These are phyloP conservation scores for Phoxinus phoxinus DNA, from an alignment of 2,113 vertebrate species.

Conservation along the genomic window DNA sequence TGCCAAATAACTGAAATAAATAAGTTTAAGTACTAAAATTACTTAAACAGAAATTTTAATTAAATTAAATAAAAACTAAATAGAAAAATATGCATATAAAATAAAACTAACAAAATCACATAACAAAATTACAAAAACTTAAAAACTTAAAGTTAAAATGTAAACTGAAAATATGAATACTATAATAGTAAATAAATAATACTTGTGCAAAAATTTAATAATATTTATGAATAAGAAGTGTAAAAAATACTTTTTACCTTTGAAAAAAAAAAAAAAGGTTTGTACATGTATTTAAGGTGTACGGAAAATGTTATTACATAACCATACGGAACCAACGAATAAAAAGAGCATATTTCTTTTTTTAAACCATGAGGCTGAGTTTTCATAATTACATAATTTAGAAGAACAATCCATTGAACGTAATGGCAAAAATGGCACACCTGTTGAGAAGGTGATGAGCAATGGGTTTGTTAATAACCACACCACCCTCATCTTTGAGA, in stretches of 20 bases:
- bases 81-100: not conserved
- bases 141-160: not conserved
- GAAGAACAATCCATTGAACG: not conserved
- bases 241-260: not conserved
- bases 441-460: constrained; percentile 97
- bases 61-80: not conserved
- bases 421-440: constrained; percentile 65
- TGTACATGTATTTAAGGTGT: not conserved
- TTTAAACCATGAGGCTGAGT: not conserved
- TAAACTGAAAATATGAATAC: not conserved
- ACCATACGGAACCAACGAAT: not conserved
- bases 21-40: not conserved
- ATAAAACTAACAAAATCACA: not conserved
- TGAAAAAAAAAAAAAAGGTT: no score
- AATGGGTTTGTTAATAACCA: constrained; percentile 96
- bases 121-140: not conserved
- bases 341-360: not conserved
- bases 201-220: not conserved
- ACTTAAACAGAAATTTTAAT: not conserved
- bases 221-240: not conserved
- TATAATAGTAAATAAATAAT: not conserved
- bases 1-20: not conserved
- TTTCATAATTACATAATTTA: not conserved
- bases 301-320: not conserved
- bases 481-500: constrained; percentile 89